Base-by-base conservation (phyloP, 2,797 vertebrate species). In the Tauraco hartlaubi region DNA sequence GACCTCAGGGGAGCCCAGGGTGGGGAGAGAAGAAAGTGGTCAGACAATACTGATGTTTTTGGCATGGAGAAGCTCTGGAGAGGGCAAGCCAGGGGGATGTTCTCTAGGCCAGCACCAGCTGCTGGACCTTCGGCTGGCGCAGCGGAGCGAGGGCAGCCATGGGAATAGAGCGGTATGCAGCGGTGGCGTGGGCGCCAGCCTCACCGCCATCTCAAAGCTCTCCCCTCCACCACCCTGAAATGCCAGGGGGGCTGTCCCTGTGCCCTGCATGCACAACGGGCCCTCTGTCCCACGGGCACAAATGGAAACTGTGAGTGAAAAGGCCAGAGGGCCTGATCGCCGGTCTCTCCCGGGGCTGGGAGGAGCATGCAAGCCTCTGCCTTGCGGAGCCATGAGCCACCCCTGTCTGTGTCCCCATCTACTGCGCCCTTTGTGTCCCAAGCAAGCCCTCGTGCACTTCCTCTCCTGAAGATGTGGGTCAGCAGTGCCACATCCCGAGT, bases 241-340 rank as follows among this genome's bases (percentile, higher is more conserved):
- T 82, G 71, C 85, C 71, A 37, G 62, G 29, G 59, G 78, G 94
- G 41, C 22, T 85, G 86, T 72, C 61, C 82, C 82, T 9, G 1
- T 0, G 7, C 44, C 66, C 44, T 8, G 5, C 9, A 10, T 0
- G 3, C 49, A 96, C 96, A 95, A 90, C 41, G 6, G 76, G 48
- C 80, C 78, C 84, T 97, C 96, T 97, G 96, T 97, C 86, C 55
- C 4, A 2, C 6, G 12, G 33, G 37, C 82, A 95, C 75, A 83
- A 91, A 96, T 81, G 92, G 83, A 93, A 96, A 92, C 44, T 71
- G 79, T 95, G 94, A 95, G 41, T 31, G n/a, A 71, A 94, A 95
- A 90, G 77, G 83, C 73, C 91, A 85, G 63, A 75, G 62, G 63
- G 33, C 63, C 76, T 43, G 62, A 48, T 72, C 2, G 28, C 83